Evolutionary conservation across 1,140 invertebrate species (phyloP).

Genomic region (Drosophila erecta): DNA sequence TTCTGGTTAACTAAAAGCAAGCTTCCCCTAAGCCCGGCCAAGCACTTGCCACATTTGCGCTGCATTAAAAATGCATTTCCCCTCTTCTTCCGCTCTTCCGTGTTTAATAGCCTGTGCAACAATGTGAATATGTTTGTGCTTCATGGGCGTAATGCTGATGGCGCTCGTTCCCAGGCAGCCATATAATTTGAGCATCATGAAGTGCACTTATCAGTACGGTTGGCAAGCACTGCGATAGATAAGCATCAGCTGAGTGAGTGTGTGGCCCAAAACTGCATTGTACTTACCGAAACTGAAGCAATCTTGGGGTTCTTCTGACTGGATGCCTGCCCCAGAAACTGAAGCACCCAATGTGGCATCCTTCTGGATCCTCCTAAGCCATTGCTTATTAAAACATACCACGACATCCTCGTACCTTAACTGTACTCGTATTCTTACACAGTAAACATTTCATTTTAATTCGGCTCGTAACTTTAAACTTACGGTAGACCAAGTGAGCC

Average conservation of each 20-base stretch:
- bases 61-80: constrained; percentile 79
- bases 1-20: constrained; percentile 49
- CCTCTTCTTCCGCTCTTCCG: constrained; percentile 47
- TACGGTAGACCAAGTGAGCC: too few species aligned
- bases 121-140: constrained; percentile 47
- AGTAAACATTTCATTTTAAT: not conserved
- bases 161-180: constrained; percentile 59
- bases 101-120: constrained; percentile 74
- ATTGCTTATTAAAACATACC: constrained; percentile 72
- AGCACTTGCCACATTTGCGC: constrained; percentile 74
- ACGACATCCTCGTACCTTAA: constrained; percentile 23
- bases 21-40: constrained; percentile 39
- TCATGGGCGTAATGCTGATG: constrained; percentile 68
- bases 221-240: constrained; percentile 72
- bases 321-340: not conserved
- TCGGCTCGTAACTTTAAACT: too few species aligned
- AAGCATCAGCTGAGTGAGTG: constrained; percentile 67
- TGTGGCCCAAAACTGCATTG: constrained; percentile 47
- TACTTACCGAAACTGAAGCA: constrained; percentile 44
- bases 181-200: constrained; percentile 81
- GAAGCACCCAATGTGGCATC: constrained; percentile 48
- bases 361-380: constrained; percentile 27
- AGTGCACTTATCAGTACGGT: constrained; percentile 75
- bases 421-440: not conserved
- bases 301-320: constrained; percentile 3